These are phyloP conservation scores for Lutjanus erythropterus DNA, from an alignment of 2,113 vertebrate species.

Conservation along the genomic window DNA sequence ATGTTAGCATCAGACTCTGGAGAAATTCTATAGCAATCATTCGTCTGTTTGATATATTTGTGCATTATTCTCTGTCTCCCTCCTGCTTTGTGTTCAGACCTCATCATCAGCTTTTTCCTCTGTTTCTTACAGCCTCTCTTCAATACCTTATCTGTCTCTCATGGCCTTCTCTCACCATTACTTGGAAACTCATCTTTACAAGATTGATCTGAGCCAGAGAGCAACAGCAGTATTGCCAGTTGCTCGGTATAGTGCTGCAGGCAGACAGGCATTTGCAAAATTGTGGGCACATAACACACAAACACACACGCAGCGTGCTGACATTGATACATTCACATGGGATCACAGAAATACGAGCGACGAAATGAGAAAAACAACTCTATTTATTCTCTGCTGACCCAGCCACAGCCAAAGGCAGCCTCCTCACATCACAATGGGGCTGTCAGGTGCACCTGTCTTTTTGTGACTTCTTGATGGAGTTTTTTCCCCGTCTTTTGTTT, in stretches of 20 bases:
- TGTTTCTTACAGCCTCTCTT: background rate
- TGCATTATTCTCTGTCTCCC: background rate
- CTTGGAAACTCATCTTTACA: slow-evolving; percentile 30
- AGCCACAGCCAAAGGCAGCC: slow-evolving; percentile 44
- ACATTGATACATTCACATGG: slow-evolving; percentile 51
- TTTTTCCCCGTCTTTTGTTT: background rate
- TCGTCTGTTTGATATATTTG: background rate
- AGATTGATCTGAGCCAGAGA: slow-evolving; percentile 40
- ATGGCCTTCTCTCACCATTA: slow-evolving; percentile 16
- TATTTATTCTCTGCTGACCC: slow-evolving; percentile 53
- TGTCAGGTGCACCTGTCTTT: slow-evolving; percentile 8
- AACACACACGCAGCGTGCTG: slow-evolving; percentile 6
- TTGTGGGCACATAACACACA: slow-evolving; percentile 9
- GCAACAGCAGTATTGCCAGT: background rate
- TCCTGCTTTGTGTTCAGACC: slow-evolving; percentile 1
- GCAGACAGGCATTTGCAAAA: slow-evolving; percentile 40
- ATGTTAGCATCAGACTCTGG: background rate
- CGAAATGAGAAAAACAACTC: slow-evolving; percentile 59
- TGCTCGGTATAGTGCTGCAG: slow-evolving; percentile 18
- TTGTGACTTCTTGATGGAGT: background rate
- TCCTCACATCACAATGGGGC: slow-evolving; percentile 4
- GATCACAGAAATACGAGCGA: slow-evolving; percentile 37
- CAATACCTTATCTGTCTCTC: slow-evolving; percentile 10
- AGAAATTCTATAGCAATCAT: background rate
- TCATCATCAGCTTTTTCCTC: slow-evolving; percentile 1